Evolutionary conservation across 1,140 invertebrate genomes (phyloP).

Genomic region (Aphelenchoides fujianensis): DNA sequence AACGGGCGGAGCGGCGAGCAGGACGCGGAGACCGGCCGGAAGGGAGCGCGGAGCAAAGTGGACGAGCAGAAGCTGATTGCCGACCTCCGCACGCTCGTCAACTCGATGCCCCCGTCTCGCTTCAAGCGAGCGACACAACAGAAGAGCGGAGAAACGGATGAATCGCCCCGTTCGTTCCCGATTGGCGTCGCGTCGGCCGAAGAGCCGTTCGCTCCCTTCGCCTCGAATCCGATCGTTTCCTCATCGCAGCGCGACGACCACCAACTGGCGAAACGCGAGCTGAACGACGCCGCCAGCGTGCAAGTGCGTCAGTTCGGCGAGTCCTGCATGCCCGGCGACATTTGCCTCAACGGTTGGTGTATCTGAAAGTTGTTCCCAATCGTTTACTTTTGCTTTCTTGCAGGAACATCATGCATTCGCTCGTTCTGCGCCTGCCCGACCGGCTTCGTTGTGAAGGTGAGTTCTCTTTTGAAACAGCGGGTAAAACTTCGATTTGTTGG

Average conservation of each 20-base stretch:
- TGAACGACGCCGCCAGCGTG: neutral
- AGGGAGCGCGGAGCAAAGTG: neutral
- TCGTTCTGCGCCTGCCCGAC: conserved; percentile 27
- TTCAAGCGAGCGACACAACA: too few relatives aligned
- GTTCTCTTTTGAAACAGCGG: too few relatives aligned
- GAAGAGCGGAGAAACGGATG: too few relatives aligned
- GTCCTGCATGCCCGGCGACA: conserved; percentile 34
- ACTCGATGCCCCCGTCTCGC: too few relatives aligned
- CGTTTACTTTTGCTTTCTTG: conserved; percentile 19
- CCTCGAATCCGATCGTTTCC: neutral
- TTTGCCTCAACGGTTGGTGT: too few relatives aligned
- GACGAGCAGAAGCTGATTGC: too few relatives aligned
- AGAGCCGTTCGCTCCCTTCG: neutral
- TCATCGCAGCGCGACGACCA: too few relatives aligned
- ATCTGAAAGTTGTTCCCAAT: too few relatives aligned
- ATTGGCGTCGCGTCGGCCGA: neutral
- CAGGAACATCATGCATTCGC: conserved; percentile 38
- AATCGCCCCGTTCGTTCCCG: neutral
- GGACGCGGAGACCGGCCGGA: too few relatives aligned
- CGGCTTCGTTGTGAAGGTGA: conserved; percentile 28
- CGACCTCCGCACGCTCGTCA: too few relatives aligned
- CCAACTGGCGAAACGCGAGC: neutral
- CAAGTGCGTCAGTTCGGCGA: conserved; percentile 15
- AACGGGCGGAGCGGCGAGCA: too few relatives aligned
- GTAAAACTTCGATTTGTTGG: too few relatives aligned